Evolutionary conservation across 2,888 invertebrate genomes (phyloP).

Genomic region (Eilema caniola): DNA sequence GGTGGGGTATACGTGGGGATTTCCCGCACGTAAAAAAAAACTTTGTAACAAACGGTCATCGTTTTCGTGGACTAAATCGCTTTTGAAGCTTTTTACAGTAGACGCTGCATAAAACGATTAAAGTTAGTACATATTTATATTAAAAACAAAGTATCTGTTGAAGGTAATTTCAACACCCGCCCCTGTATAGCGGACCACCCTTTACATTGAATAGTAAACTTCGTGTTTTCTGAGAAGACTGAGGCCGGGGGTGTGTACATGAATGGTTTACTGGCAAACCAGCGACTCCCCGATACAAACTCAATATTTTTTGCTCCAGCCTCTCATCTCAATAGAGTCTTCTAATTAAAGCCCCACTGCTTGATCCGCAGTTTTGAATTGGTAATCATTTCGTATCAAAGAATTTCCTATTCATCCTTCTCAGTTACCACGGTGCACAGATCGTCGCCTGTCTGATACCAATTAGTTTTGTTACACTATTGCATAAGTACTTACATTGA

Average conservation of each 20-base stretch:
- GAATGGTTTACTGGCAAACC: slow-evolving; percentile 30
- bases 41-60: neutral
- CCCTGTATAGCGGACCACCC: neutral
- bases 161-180: neutral
- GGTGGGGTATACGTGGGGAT: too few relatives aligned
- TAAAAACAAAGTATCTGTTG: neutral
- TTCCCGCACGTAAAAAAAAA: too few relatives aligned
- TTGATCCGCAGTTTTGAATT: slow-evolving; percentile 77
- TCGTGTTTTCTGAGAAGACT: slow-evolving; percentile 18
- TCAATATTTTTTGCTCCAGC: slow-evolving; percentile 57
- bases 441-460: slow-evolving; percentile 59
- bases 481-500: slow-evolving; percentile 36
- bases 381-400: slow-evolving; percentile 82
- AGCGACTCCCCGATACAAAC: slow-evolving; percentile 54
- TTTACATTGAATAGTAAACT: slow-evolving; percentile 1
- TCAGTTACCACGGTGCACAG: slow-evolving; percentile 53
- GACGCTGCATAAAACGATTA: too few relatives aligned
- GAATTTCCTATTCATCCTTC: slow-evolving; percentile 67
- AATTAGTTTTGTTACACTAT: slow-evolving; percentile 65
- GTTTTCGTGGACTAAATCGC: neutral
- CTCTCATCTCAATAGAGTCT: slow-evolving; percentile 59
- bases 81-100: too few relatives aligned
- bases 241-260: neutral
- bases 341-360: slow-evolving; percentile 78
- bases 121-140: neutral